phyloP scores from a whole-genome alignment of 2,888 invertebrate genomes.

The Drosophila prostipennis region DNA sequence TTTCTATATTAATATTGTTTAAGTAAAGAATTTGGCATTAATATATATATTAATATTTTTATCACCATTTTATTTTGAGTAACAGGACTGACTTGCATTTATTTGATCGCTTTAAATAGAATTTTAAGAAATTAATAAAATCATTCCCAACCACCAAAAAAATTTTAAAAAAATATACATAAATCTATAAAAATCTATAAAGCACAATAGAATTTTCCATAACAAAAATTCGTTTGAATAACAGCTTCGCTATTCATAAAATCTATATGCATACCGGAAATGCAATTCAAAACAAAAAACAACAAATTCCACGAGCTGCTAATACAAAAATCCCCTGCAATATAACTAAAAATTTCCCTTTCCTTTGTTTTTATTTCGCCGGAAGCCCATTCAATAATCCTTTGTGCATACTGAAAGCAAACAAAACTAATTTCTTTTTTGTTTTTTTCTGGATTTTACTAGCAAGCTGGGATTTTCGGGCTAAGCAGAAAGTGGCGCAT shows the following conservation, averaged over 20 bases:
- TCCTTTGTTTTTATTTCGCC: background rate
- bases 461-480: conserved; percentile 9
- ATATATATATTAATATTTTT: no score
- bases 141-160: background rate
- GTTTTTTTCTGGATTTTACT: conserved; percentile 16
- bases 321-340: background rate
- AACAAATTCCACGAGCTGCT: no score
- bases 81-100: no score
- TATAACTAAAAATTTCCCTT: background rate
- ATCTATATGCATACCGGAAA: background rate
- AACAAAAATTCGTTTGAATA: conserved; percentile 1
- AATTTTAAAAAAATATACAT: background rate
- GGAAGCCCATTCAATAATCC: conserved; percentile 15
- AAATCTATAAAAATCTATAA: no score
- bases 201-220: background rate
- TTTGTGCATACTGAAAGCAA: conserved; percentile 32
- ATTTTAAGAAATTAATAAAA: background rate
- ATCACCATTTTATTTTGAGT: no score
- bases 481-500: conserved; percentile 3
- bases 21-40: background rate
- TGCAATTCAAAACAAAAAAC: background rate
- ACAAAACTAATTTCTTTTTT: conserved; percentile 23
- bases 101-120: no score
- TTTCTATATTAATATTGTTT: background rate
- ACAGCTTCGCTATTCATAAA: background rate